phyloP scores from a whole-genome alignment of 2,888 invertebrate genomes.

The Branchipolynoe longqiensis region DNA sequence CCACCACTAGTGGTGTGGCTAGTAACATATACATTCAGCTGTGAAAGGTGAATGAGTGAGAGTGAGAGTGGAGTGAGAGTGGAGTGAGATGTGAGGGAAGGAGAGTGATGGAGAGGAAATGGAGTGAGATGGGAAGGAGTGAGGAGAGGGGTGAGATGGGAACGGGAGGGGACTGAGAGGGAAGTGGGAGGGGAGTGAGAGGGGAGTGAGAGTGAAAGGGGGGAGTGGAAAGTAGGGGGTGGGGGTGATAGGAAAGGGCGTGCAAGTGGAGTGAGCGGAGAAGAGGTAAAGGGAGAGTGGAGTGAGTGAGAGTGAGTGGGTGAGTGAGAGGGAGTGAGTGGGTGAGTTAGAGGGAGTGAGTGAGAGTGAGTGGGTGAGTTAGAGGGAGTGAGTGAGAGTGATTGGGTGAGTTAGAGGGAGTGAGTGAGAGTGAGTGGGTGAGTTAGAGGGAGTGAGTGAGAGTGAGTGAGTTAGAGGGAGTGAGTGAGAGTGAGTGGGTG shows the following conservation, averaged over 20 bases:
- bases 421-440: neutral
- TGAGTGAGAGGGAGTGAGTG: neutral
- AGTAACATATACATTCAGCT: too few species aligned
- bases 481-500: neutral
- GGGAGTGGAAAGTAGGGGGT: neutral
- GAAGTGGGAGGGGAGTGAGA: neutral
- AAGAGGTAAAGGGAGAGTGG: neutral
- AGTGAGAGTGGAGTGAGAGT: too few species aligned
- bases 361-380: neutral
- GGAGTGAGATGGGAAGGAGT: neutral
- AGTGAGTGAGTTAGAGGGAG: neutral
- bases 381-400: neutral
- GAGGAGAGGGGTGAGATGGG: neutral
- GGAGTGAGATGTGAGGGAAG: neutral
- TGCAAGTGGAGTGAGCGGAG: neutral
- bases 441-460: neutral
- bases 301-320: neutral
- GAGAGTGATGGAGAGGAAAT: neutral
- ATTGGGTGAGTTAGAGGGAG: neutral
- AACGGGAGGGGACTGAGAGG: neutral
- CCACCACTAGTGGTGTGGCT: too few species aligned
- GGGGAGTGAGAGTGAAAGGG: neutral
- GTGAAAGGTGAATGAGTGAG: too few species aligned
- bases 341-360: neutral
- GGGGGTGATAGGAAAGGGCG: neutral